These are phyloP conservation scores for Sinocyclocheilus maitianheensis DNA, from an alignment of 2,113 vertebrate genomes.

Conservation along the genomic window DNA sequence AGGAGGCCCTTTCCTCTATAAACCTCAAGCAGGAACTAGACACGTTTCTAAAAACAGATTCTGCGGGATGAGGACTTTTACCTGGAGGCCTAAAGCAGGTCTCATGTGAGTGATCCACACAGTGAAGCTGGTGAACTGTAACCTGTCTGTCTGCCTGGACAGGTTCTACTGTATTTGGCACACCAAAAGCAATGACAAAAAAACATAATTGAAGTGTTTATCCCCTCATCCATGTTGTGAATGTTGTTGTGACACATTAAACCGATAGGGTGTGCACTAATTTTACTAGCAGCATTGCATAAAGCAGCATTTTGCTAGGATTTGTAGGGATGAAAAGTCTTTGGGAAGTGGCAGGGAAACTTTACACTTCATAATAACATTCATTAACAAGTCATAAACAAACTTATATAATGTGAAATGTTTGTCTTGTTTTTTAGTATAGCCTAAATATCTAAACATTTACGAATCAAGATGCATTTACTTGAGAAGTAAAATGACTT, in stretches of 20 bases:
- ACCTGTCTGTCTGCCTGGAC: slow-evolving; percentile 77
- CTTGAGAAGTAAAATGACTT: not conserved
- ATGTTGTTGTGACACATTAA: slow-evolving; percentile 17
- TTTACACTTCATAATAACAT: not conserved
- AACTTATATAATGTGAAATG: not conserved
- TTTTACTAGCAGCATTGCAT: not conserved
- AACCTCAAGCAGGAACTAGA: not conserved
- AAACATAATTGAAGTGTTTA: slow-evolving; percentile 29
- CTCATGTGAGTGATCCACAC: not conserved
- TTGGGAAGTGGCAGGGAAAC: not conserved
- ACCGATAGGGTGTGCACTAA: slow-evolving; percentile 9
- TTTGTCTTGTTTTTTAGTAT: not conserved
- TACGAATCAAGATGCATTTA: not conserved
- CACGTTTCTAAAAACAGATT: slow-evolving; percentile 36
- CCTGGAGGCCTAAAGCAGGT: not conserved
- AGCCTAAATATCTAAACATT: too few relatives aligned
- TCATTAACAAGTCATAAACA: not conserved
- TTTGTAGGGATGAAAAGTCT: not conserved
- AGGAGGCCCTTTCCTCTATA: not conserved
- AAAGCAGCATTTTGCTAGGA: not conserved
- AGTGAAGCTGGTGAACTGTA: slow-evolving; percentile 43
- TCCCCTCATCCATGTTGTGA: not conserved
- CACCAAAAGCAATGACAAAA: not conserved
- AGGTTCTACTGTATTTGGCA: slow-evolving; percentile 60
- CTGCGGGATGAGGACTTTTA: not conserved